phyloP scores from a whole-genome alignment of 2,797 vertebrate species.

The Pitangus sulphuratus region DNA sequence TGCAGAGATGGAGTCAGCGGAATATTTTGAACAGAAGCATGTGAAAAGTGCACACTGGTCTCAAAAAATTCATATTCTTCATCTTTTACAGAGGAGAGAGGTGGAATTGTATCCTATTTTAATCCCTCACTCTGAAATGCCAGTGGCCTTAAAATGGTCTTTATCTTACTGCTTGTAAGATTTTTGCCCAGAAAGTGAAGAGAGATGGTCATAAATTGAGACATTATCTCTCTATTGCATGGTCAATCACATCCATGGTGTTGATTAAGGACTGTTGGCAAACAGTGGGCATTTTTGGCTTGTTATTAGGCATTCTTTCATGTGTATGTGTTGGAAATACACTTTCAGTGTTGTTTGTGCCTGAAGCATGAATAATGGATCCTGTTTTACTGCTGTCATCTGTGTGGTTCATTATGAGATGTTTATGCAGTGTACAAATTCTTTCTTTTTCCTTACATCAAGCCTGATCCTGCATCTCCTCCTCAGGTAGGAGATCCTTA shows the following conservation, averaged over 20 bases:
- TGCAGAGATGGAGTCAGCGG: not conserved
- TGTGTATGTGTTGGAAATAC: not conserved
- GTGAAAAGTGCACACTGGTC: not conserved
- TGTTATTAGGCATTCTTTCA: not conserved
- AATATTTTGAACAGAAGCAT: not conserved
- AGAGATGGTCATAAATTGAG: not conserved
- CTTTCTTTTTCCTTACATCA: not conserved
- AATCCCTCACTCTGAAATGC: not conserved
- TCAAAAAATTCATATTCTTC: not conserved
- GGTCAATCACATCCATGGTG: not conserved
- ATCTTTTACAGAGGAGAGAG: not conserved
- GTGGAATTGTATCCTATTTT: not conserved
- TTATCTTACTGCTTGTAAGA: not conserved
- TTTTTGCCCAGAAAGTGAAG: not conserved
- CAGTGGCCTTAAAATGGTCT: not conserved
- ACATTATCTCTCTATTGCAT: not conserved
- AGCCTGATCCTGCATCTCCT: not conserved
- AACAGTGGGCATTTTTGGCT: not conserved
- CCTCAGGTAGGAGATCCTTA: not conserved
- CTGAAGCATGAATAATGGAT: not conserved
- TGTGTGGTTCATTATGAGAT: not conserved
- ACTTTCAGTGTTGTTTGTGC: not conserved
- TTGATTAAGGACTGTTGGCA: not conserved
- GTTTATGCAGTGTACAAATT: not conserved
- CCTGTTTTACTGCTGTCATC: not conserved